Evolutionary conservation across 2,797 vertebrate species (phyloP), one percentile per base, ranked within the genome.

Genomic region (Falco berigora): DNA sequence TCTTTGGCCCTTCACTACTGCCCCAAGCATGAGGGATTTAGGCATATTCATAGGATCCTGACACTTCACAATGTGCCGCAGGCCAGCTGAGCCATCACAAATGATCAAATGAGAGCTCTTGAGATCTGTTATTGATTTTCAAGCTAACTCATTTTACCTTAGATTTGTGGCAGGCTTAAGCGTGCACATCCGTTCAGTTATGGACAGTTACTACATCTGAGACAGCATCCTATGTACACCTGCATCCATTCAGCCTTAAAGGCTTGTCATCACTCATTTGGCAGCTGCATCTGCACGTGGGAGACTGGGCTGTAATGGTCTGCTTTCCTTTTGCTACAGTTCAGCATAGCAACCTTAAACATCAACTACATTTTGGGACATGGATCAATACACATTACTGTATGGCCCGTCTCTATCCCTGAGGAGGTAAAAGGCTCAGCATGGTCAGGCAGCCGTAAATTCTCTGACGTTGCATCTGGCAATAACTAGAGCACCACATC

Each of bases 361-460:
- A 89, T 96, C 96, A 96, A 96, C 47, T 58, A 91, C 72, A 14
- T 61, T 91, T 92, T 94, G 86, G 34, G 86, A 34, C 64, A 34
- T 12, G 78, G 95, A 96, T 97, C 96, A 87, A 97, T 96, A 94
- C 58, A 1, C 95, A 94, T 97, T 96, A 95, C 91, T 83, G 72
- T 64, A 77, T 44, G 75, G 78, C 72, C 81, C 52, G 28, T 92
- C 91, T 94, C 87, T 5, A 7, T 92, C 81, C 71, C 71, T 74
- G 94, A 90, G 87, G 91, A 97, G 81, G 80, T 96, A 97, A 95
- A 93, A 95, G 78, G 74, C 94, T 89, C 75, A 76, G 75, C 81
- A 82, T 2, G 4, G 67, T 20, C 74, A 87, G 71, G 80, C 59
- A 85, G 92, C 67, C 89, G 74, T 96, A 97, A 97, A 96, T 96